Evolutionary conservation across 2,888 invertebrate genomes (phyloP), one percentile per base, ranked within the genome.

Genomic region (Marasmarcha lunaedactyla): DNA sequence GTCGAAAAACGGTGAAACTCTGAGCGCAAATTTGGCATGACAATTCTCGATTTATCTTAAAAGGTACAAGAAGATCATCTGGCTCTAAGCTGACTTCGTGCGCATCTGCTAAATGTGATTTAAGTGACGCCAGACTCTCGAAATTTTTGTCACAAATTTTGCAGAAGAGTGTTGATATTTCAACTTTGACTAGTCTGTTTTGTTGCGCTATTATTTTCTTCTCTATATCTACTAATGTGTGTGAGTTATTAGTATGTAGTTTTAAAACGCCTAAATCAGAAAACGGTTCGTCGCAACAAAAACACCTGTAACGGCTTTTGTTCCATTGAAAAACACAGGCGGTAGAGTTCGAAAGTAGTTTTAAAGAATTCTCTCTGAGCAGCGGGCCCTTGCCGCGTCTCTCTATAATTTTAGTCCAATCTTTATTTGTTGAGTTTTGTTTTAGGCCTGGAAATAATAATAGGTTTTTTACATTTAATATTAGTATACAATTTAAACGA

Each of bases 341-440:
- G 0, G 71, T 74, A 0, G 78, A 78, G 42, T 74, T 66, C 0
- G 57, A 59, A 0, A 83, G 52, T 0, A 83, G 88, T 62, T 91
- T 91, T 1, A 81, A 40, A 0, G 81, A 71, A 44, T 72, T 74
- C 12, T 71, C 64, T 13, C 79, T 45, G 0, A 76, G 42, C 10
- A 71, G 47, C 0, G 69, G 67, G 0, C 65, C 71, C 14, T 52
- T 54, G 10, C 72, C 71, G 0, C 79, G 67, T 0, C 63, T 45
- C 3, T 71, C 71, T 0, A 49, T 40, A 20, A 67, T 55, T 50
- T 62, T 71, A 0, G 44, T 35, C 63, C 61, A 62, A 26, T 63
- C 55, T 7, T 57, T 55, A n/a, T n/a, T n/a, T 38, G 20, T 20
- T 20, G 20, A 20, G 20, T 20, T 20, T 20, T 20, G 20, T 20